A percentile compares a stretch with the other conserved stretches of the same genome.
Conservation (phyloP, 1,140 invertebrate genomes). For the Dendrolimus kikuchii region DNA sequence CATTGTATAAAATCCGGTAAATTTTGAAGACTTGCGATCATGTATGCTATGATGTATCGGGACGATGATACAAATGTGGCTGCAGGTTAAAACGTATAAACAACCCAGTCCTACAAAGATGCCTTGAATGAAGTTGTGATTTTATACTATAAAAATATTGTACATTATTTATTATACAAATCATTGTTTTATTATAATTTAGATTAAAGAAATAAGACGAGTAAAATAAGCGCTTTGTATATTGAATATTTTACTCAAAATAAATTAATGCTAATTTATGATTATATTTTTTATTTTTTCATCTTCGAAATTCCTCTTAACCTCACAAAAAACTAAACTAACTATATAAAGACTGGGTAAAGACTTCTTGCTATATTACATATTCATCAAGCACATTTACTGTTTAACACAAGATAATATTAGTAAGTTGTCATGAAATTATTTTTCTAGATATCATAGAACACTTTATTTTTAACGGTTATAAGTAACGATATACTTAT, state of each 20-base stretch:
- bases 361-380: not conserved
- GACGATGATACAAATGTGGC: too few relatives aligned
- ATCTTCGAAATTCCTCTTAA: not conserved
- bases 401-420: not conserved
- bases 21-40: too few relatives aligned
- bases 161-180: slow-evolving; percentile 47
- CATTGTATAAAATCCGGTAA: too few relatives aligned
- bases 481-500: not conserved
- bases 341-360: too few relatives aligned
- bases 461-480: slow-evolving; percentile 8
- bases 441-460: not conserved
- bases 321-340: too few relatives aligned
- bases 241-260: slow-evolving; percentile 33
- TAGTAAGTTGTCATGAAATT: not conserved
- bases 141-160: slow-evolving; percentile 27
- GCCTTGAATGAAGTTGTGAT: slow-evolving; percentile 53
- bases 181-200: slow-evolving; percentile 19
- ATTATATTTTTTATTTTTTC: slow-evolving; percentile 6
- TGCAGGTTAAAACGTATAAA: not conserved
- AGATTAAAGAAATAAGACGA: slow-evolving; percentile 4
- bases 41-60: too few relatives aligned
- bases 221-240: slow-evolving; percentile 35
- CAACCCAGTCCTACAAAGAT: slow-evolving; percentile 10
- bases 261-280: slow-evolving; percentile 31
- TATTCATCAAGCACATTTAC: not conserved